Percentiles rank a stretch among this genome's conserved stretches.
phyloP scores from a whole-genome alignment of 2,888 invertebrate genomes.

The Polymixis flavicincta region DNA sequence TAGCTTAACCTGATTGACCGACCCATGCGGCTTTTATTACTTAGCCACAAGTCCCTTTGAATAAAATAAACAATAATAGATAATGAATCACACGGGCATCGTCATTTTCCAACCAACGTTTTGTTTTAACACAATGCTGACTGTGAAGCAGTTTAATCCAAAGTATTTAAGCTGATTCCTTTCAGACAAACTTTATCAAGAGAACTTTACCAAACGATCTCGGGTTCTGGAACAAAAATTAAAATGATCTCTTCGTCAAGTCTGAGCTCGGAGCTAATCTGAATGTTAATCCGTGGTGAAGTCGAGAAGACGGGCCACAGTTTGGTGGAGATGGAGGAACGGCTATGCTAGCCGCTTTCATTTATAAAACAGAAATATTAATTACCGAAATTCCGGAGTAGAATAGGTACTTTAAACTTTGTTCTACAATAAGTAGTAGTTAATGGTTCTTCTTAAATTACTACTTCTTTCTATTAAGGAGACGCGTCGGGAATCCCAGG shows the following conservation, averaged over 20 bases:
- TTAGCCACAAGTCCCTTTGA: too few relatives aligned
- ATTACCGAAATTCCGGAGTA: slow-evolving; percentile 10
- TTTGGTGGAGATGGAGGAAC: neutral
- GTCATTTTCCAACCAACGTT: neutral
- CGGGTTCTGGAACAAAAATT: slow-evolving; percentile 34
- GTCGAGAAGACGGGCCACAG: slow-evolving; percentile 1
- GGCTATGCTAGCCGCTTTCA: neutral
- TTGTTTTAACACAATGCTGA: slow-evolving; percentile 8
- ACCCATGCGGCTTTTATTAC: too few relatives aligned
- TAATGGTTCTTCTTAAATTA: slow-evolving; percentile 1
- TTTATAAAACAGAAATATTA: slow-evolving; percentile 31
- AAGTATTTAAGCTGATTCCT: slow-evolving; percentile 44
- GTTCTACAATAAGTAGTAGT: neutral
- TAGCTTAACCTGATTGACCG: too few relatives aligned
- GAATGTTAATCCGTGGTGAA: slow-evolving; percentile 28
- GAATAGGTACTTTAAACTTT: neutral
- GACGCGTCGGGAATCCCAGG: too few relatives aligned
- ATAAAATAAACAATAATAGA: too few relatives aligned
- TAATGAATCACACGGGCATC: neutral
- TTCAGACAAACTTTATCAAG: slow-evolving; percentile 31
- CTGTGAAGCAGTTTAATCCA: slow-evolving; percentile 17
- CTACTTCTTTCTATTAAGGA: neutral
- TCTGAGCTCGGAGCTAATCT: slow-evolving; percentile 22
- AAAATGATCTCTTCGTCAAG: slow-evolving; percentile 21
- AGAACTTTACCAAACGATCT: slow-evolving; percentile 32